Percentiles rank a stretch among this genome's conserved stretches.
phyloP scores from a whole-genome alignment of 92 coral and sea anemone genomes.

The Actinernus sp. region DNA sequence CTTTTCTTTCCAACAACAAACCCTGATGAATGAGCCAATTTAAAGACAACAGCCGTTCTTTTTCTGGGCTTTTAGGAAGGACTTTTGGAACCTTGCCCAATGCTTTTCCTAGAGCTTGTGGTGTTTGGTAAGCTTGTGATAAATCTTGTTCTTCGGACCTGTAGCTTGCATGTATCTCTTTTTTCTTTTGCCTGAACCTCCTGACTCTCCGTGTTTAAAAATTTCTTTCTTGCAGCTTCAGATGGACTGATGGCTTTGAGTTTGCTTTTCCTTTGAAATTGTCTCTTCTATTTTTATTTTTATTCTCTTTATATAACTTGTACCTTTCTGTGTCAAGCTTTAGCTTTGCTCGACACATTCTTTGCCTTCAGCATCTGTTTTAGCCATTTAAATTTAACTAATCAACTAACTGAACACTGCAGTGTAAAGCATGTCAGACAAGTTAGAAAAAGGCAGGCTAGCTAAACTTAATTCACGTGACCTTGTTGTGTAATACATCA shows the following conservation, averaged over 20 bases:
- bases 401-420: too few relatives aligned
- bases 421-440: too few relatives aligned
- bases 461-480: too few relatives aligned
- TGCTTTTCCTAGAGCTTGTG: neutral
- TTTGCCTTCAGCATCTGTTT: too few relatives aligned
- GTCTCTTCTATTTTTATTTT: neutral
- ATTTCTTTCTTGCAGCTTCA: neutral
- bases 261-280: neutral
- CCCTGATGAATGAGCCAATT: too few relatives aligned
- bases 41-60: neutral
- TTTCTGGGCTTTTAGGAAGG: neutral
- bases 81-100: neutral
- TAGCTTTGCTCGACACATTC: neutral
- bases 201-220: neutral
- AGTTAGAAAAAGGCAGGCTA: too few relatives aligned
- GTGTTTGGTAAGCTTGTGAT: neutral
- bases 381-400: too few relatives aligned
- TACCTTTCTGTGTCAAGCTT: neutral
- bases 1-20: too few relatives aligned
- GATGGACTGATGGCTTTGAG: neutral
- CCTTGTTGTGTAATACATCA: too few relatives aligned
- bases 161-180: neutral
- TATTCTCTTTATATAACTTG: neutral
- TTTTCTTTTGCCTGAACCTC: neutral
- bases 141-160: neutral